A percentile compares a stretch with the other conserved stretches of the same genome.
phyloP scores from a whole-genome alignment of 2,113 vertebrate genomes.

The Caranx melampygus region DNA sequence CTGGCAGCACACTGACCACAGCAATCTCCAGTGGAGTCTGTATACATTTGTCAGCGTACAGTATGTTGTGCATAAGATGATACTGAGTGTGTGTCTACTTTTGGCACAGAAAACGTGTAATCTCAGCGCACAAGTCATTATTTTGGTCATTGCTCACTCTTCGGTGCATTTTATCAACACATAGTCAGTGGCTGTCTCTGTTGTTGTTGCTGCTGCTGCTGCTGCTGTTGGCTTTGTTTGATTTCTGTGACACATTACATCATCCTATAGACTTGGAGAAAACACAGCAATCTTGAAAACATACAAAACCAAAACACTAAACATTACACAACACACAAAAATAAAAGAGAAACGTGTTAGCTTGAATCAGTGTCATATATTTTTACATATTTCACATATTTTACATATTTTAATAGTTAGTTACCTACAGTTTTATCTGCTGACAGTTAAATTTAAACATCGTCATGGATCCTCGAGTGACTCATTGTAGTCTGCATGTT shows the following conservation, averaged over 20 bases:
- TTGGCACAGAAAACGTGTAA: not conserved
- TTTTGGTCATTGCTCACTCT: not conserved
- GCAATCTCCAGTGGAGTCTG: slow-evolving; percentile 56
- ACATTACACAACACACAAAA: no score
- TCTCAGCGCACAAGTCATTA: not conserved
- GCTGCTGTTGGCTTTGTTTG: not conserved
- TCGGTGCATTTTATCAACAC: no score
- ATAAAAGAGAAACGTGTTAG: no score
- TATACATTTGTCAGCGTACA: slow-evolving; percentile 30
- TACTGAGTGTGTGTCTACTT: slow-evolving; percentile 10
- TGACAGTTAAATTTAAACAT: not conserved
- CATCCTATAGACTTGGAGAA: not conserved
- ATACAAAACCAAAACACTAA: not conserved
- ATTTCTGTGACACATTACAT: not conserved
- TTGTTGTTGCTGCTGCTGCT: not conserved
- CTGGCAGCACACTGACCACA: slow-evolving; percentile 70
- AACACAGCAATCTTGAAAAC: not conserved
- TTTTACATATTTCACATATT: not conserved
- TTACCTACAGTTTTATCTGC: not conserved
- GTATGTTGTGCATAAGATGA: not conserved
- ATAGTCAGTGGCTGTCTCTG: not conserved
- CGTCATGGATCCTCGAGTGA: not conserved
- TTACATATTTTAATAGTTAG: not conserved
- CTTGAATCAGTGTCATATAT: no score
- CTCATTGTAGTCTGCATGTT: not conserved